Evolutionary conservation across 2,888 invertebrate species (phyloP), one percentile per base, ranked within the genome.

Genomic region (Diaphora mendica): DNA sequence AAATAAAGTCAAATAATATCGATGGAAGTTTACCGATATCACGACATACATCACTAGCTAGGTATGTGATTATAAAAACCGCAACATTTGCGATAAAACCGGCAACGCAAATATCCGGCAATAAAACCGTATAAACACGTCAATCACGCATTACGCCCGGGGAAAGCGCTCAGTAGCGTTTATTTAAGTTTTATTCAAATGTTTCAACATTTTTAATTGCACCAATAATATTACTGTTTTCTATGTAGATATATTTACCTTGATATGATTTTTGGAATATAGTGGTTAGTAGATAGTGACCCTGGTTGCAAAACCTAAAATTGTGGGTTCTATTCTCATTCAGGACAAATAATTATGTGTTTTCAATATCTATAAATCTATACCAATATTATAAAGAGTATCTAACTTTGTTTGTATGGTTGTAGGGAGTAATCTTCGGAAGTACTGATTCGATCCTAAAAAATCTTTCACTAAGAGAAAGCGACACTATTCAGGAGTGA

Each of bases 71-170:
- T 66, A 72, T 65, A 74, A 74, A 76, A 76, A 71, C 71, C 73
- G 71, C 68, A 69, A 68, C 67, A 71, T 73, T 76, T 67, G 69
- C 66, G 67, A 71, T 76, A 76, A 76, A 73, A 74, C 72, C 44
- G 65, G 62, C 35, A 65, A 64, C 76, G 68, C 68, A 73, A 71
- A 74, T 74, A 74, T 74, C 69, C 69, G 73, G 66, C 70, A 66
- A 66, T 76, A 71, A 73, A 76, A 48, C 30, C 20, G 67, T 71
- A 64, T 66, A 72, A 75, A 71, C 71, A 76, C 76, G 73, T 76
- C 73, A 70, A 73, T 76, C 76, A 64, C 66, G 26, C 48, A 23
- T 33, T n/a, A 64, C 33, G 55, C 64, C n/a, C 20, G 44, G 51
- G 42, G 67, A 74, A 71, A 68, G 64, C 39, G 55, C 35, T 68